A percentile compares a stretch with the other conserved stretches of the same genome.
These are phyloP conservation scores for Anser cygnoides DNA, from an alignment of 2,113 vertebrate species.

Conservation along the genomic window DNA sequence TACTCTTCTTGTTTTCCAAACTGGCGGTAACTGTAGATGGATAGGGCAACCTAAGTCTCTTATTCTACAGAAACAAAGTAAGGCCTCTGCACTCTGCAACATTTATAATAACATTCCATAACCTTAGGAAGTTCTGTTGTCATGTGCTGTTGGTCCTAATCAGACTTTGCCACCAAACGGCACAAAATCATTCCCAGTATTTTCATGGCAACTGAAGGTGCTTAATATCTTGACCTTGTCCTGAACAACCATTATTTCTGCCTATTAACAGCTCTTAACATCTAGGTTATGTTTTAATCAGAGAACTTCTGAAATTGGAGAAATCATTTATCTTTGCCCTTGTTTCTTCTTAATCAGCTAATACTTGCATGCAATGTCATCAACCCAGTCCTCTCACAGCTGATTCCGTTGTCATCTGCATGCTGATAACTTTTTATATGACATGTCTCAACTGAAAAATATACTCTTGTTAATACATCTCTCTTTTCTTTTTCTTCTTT, in stretches of 20 bases:
- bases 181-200: neutral
- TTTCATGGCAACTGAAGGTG: neutral
- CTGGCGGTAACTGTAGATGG: neutral
- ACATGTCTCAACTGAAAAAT: neutral
- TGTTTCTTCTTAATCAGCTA: neutral
- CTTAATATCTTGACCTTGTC: neutral
- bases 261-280: neutral
- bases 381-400: neutral
- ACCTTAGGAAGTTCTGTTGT: neutral
- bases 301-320: neutral
- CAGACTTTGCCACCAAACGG: neutral
- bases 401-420: neutral
- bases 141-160: neutral
- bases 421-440: neutral
- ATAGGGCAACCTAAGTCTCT: neutral
- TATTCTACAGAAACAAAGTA: neutral
- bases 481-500: neutral
- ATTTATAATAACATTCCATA: neutral
- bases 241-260: neutral
- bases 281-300: neutral
- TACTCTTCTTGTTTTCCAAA: neutral
- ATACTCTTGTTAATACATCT: neutral
- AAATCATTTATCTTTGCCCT: neutral
- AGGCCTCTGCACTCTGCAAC: neutral
- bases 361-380: neutral